Conservation (phyloP, 1,140 invertebrate species). For the Drosophila navojoa region DNA sequence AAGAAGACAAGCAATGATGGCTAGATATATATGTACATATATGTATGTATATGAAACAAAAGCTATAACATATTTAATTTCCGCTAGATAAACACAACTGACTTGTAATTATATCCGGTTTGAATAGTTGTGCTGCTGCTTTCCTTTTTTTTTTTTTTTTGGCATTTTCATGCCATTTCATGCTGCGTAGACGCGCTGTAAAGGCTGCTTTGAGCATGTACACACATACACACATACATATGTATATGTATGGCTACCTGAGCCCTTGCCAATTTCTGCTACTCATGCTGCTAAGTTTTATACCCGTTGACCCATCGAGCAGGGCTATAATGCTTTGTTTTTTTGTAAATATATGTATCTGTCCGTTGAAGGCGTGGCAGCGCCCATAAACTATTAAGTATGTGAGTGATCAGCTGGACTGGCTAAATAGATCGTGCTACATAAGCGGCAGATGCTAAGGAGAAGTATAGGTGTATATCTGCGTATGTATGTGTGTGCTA, state of each 20-base stretch:
- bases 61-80: slow-evolving; percentile 37
- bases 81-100: slow-evolving; percentile 48
- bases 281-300: slow-evolving; percentile 10
- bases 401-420: too few species aligned
- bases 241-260: neutral
- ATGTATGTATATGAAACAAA: neutral
- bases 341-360: too few species aligned
- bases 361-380: too few species aligned
- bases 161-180: slow-evolving; percentile 27
- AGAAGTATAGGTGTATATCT: too few species aligned
- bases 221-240: slow-evolving; percentile 1
- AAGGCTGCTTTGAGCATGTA: slow-evolving; percentile 16
- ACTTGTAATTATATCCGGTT: slow-evolving; percentile 56
- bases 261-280: slow-evolving; percentile 35
- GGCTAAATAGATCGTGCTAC: too few species aligned
- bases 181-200: slow-evolving; percentile 3
- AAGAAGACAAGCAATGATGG: too few species aligned
- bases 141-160: slow-evolving; percentile 4
- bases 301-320: too few species aligned
- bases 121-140: slow-evolving; percentile 17
- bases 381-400: too few species aligned
- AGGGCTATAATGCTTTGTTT: too few species aligned
- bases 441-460: too few species aligned
- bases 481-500: neutral
- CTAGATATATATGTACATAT: neutral